Conservation (phyloP, 2,797 vertebrate genomes). For the Hybognathus amarus region DNA sequence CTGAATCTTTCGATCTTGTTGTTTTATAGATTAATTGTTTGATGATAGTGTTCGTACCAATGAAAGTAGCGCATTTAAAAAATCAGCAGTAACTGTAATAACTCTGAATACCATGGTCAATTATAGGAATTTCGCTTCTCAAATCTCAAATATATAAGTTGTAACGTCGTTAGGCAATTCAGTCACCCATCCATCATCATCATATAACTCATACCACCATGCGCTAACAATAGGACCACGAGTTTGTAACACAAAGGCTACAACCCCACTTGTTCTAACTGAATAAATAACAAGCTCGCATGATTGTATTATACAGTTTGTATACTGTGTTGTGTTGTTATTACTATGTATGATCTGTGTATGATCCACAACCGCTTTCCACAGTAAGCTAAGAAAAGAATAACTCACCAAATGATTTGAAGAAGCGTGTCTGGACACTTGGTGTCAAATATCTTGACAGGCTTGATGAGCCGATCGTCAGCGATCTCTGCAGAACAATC, state of each 20-base stretch:
- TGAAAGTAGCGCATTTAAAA: background rate
- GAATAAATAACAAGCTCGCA: background rate
- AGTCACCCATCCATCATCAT: background rate
- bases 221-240: background rate
- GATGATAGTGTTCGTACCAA: background rate
- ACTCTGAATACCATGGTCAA: background rate
- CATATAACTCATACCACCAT: background rate
- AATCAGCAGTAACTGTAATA: background rate
- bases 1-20: background rate
- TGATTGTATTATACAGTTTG: background rate
- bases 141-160: too few relatives aligned
- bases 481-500: background rate
- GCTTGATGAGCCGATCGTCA: background rate
- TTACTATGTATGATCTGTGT: background rate
- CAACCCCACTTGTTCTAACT: rapidly evolving
- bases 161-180: background rate
- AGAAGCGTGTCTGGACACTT: background rate
- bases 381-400: background rate
- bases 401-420: background rate
- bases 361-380: background rate
- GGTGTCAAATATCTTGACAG: background rate
- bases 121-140: background rate
- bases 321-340: background rate
- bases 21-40: background rate
- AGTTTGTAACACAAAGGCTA: background rate